Evolutionary conservation across 2,888 invertebrate species (phyloP).

Genomic region (Euzetes globulus): DNA sequence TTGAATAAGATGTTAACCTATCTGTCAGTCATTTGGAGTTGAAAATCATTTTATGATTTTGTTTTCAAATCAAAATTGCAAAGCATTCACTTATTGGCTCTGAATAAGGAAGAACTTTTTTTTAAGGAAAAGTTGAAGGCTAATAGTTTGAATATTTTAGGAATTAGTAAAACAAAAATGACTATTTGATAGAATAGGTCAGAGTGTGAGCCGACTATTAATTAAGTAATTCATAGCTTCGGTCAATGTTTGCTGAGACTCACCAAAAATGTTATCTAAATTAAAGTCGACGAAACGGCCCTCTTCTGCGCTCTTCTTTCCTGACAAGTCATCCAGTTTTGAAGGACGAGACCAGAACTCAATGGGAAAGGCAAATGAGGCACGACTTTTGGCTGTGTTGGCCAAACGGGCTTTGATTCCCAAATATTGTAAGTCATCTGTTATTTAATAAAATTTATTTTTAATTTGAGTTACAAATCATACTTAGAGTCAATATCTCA

Average conservation of each 20-base stretch:
- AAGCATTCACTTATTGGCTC: too few relatives aligned
- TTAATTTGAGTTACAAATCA: background rate
- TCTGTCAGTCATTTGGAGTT: too few relatives aligned
- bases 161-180: background rate
- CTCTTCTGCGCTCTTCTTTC: background rate
- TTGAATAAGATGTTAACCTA: too few relatives aligned
- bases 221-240: too few relatives aligned
- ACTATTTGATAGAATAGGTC: too few relatives aligned
- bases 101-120: too few relatives aligned
- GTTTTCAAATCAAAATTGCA: background rate
- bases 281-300: background rate
- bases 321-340: background rate
- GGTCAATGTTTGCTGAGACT: background rate
- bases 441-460: background rate
- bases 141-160: too few relatives aligned
- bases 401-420: constrained; percentile 23
- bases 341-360: background rate
- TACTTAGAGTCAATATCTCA: too few relatives aligned
- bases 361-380: constrained; percentile 13
- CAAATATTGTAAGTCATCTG: constrained; percentile 8
- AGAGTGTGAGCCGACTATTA: too few relatives aligned
- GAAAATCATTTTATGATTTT: too few relatives aligned
- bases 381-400: constrained; percentile 14
- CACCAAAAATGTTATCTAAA: constrained; percentile 4
- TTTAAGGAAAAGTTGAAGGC: background rate